Evolutionary conservation across 2,888 invertebrate species (phyloP), one percentile per base, ranked within the genome.

Genomic region (Ernsta delagoae): DNA sequence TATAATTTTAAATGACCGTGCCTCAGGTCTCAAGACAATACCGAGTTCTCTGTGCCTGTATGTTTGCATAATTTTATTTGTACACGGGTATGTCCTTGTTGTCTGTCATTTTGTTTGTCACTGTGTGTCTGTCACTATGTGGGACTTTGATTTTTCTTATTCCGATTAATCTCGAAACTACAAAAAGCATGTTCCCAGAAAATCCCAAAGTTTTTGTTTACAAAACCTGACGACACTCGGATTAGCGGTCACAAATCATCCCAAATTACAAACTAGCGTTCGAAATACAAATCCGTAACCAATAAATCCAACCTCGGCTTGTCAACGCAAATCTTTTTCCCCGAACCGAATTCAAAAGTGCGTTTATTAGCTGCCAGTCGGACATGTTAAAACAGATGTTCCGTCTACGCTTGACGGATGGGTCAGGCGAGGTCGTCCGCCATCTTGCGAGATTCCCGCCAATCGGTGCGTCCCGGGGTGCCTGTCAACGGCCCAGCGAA

Each of bases 381-480:
- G 83, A 88, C 86, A 90, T 88, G 87, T 87, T 87, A 87, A 88
- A 89, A 90, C 93, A 93, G 92, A 92, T 92, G 93, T 91, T 90
- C 85, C 88, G 84, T 84, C 84, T 87, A 85, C 79, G 81, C 84
- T 86, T 92, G 92, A 92, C 88, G 88, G 85, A 91, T 88, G 86
- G 90, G 90, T 92, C 92, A 91, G 87, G 81, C 83, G 80, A 85
- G 91, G 90, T 91, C 87, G 85, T 81, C 79, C 80, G 88, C 92
- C 91, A 91, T 91, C 89, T 90, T 89, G 87, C 78, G 76, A 82
- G 84, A 82, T 84, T 87, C 88, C 78, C 89, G 88, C 89, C 90
- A 90, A 88, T 90, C 86, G 79, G 73, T 74, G 82, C 82, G 83
- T 82, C 85, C 83, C 80, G 83, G 79, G 87, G 85, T 80, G 85